Evolutionary conservation across 2,888 invertebrate species (phyloP).

Genomic region (Hypercompe scribonia): DNA sequence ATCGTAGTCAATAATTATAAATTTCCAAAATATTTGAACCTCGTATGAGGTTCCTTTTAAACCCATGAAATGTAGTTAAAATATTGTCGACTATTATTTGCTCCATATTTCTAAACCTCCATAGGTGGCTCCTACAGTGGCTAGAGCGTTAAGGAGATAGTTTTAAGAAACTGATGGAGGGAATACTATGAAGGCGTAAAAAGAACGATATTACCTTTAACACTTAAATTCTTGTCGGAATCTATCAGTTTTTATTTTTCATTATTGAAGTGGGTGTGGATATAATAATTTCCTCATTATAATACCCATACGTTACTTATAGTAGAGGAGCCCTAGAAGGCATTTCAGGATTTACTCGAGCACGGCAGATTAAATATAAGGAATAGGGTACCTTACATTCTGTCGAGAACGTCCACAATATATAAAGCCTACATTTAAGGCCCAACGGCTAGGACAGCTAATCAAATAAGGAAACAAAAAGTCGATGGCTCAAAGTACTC

Average conservation of each 20-base stretch:
- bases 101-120: neutral
- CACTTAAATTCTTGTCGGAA: neutral
- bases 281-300: constrained; percentile 21
- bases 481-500: too few relatives aligned
- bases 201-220: neutral
- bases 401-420: too few relatives aligned
- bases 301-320: constrained; percentile 38
- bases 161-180: neutral
- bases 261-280: neutral
- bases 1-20: neutral
- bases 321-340: too few relatives aligned
- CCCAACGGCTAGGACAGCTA: too few relatives aligned
- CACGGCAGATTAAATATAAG: too few relatives aligned
- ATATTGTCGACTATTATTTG: neutral
- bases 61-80: neutral
- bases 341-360: too few relatives aligned
- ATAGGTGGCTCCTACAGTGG: neutral
- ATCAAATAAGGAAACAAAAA: too few relatives aligned
- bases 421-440: too few relatives aligned
- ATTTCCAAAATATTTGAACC: neutral
- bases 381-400: too few relatives aligned
- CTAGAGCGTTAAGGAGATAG: neutral
- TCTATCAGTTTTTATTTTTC: constrained; percentile 4
- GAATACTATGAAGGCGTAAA: neutral
- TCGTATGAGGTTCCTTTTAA: too few relatives aligned